phyloP scores from a whole-genome alignment of 2,888 invertebrate genomes.

The Sinodicranocentrus sp. region DNA sequence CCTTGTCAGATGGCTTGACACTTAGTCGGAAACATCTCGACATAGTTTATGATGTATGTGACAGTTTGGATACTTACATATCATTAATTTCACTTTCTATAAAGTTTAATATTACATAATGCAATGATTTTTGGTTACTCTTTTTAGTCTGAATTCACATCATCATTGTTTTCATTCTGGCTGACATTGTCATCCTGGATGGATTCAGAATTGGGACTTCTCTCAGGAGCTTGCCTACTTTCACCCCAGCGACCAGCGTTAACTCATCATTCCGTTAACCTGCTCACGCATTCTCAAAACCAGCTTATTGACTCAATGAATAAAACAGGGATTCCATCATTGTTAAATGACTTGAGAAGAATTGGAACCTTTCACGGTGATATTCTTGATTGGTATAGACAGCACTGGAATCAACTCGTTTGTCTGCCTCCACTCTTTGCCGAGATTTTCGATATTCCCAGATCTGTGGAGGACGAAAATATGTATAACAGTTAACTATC shows the following conservation, averaged over 20 bases:
- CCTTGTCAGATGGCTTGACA: slow-evolving; percentile 93
- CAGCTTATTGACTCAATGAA: slow-evolving; percentile 92
- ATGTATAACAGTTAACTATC: slow-evolving; percentile 76
- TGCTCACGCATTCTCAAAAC: slow-evolving; percentile 85
- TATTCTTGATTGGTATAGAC: slow-evolving; percentile 93
- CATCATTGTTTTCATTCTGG: slow-evolving; percentile 89
- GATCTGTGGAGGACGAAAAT: slow-evolving; percentile 84
- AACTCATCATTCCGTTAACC: slow-evolving; percentile 88
- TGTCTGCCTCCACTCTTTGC: slow-evolving; percentile 94
- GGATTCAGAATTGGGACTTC: slow-evolving; percentile 94
- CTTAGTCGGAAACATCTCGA: slow-evolving; percentile 91
- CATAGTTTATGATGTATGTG: slow-evolving; percentile 91
- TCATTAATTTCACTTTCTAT: neutral
- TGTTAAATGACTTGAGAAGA: slow-evolving; percentile 87
- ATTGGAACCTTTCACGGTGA: slow-evolving; percentile 91
- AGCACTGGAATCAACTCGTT: slow-evolving; percentile 90
- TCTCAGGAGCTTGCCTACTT: slow-evolving; percentile 90
- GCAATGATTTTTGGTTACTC: too few species aligned
- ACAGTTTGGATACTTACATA: neutral
- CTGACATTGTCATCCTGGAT: slow-evolving; percentile 85
- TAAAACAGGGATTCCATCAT: slow-evolving; percentile 77
- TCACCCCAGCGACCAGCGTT: slow-evolving; percentile 89
- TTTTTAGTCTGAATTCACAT: slow-evolving; percentile 89
- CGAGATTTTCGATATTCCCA: slow-evolving; percentile 98
- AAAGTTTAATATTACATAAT: too few species aligned